These are phyloP conservation scores for Eupithecia centaureata DNA, from an alignment of 2,888 invertebrate species.

Conservation along the genomic window DNA sequence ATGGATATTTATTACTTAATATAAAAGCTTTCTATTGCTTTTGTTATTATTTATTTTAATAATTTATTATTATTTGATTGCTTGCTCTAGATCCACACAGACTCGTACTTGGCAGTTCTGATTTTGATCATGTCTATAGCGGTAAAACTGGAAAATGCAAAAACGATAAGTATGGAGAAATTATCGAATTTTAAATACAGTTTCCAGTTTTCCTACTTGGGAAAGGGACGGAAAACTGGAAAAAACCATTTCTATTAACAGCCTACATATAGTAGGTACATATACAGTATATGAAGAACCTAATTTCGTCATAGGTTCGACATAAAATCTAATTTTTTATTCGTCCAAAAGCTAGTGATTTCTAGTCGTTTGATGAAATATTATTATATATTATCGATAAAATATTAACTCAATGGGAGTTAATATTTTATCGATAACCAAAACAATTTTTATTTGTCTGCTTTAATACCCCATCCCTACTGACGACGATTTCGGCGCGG, in stretches of 20 bases:
- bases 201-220: too few relatives aligned
- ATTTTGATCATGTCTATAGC: not conserved
- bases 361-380: not conserved
- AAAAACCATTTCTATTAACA: too few relatives aligned
- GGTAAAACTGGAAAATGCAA: too few relatives aligned
- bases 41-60: not conserved
- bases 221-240: too few relatives aligned
- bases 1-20: not conserved
- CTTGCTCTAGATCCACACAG: not conserved
- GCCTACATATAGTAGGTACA: too few relatives aligned
- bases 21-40: not conserved
- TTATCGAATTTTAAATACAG: too few relatives aligned
- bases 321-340: too few relatives aligned
- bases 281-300: too few relatives aligned
- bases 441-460: slow-evolving; percentile 17
- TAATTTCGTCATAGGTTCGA: too few relatives aligned
- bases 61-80: not conserved
- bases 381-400: not conserved
- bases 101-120: not conserved
- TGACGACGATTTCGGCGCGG: slow-evolving; percentile 55
- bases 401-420: not conserved
- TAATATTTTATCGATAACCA: slow-evolving; percentile 22
- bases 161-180: too few relatives aligned
- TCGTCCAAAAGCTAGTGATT: not conserved
- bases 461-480: slow-evolving; percentile 51